These are phyloP conservation scores for Poeciliopsis turrubarensis DNA, from an alignment of 2,113 vertebrate species.

Conservation along the genomic window DNA sequence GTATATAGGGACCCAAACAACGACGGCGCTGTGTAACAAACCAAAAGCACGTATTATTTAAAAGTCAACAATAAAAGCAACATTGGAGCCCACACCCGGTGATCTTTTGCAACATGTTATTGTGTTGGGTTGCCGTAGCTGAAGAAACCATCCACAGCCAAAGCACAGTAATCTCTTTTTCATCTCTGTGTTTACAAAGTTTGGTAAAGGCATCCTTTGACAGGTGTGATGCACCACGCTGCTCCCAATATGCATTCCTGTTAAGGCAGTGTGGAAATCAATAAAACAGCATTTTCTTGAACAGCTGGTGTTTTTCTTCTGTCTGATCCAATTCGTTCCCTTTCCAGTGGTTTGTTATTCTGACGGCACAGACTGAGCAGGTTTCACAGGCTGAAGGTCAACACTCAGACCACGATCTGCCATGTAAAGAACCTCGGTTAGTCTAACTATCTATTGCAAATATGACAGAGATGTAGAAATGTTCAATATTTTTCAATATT, in stretches of 20 bases:
- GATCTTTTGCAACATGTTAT: too few species aligned
- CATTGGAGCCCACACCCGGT: too few species aligned
- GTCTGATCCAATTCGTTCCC: background rate
- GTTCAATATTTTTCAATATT: background rate
- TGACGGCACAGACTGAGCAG: too few species aligned
- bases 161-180: background rate
- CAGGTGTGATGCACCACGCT: background rate
- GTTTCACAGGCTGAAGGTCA: too few species aligned
- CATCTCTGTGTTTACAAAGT: background rate
- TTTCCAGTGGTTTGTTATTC: background rate
- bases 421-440: background rate
- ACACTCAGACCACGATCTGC: background rate
- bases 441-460: background rate
- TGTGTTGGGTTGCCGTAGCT: too few species aligned
- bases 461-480: background rate
- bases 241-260: background rate
- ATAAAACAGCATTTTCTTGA: background rate
- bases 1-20: too few species aligned
- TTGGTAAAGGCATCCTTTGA: background rate
- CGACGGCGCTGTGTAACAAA: too few species aligned
- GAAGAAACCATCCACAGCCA: background rate
- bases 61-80: too few species aligned
- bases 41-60: too few species aligned
- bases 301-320: background rate
- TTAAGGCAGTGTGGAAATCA: background rate